Evolutionary conservation across 2,888 invertebrate genomes (phyloP).

Genomic region (Nysson spinosus): DNA sequence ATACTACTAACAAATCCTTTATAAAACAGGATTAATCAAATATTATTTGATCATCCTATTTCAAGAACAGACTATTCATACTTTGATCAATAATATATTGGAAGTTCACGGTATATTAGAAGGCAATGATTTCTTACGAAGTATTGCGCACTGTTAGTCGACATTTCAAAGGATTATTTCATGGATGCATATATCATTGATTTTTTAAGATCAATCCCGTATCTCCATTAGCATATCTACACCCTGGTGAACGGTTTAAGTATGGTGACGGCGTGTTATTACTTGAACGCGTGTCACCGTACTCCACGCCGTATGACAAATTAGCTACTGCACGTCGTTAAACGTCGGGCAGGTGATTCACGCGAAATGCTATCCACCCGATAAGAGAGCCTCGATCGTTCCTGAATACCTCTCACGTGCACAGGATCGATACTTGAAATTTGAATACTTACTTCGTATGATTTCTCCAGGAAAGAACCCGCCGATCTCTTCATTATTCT

Average conservation of each 20-base stretch:
- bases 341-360: slow-evolving; percentile 61
- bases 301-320: slow-evolving; percentile 55
- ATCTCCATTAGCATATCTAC: slow-evolving; percentile 41
- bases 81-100: too few species aligned
- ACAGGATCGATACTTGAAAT: slow-evolving; percentile 42
- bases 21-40: too few species aligned
- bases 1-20: too few species aligned
- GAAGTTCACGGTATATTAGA: too few species aligned
- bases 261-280: slow-evolving; percentile 52
- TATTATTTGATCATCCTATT: too few species aligned
- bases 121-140: too few species aligned
- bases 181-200: slow-evolving; percentile 1
- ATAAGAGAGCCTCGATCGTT: slow-evolving; percentile 50
- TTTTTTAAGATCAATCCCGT: slow-evolving; percentile 37
- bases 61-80: too few species aligned
- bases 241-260: slow-evolving; percentile 34
- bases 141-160: too few species aligned
- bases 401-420: slow-evolving; percentile 34
- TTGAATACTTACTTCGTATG: slow-evolving; percentile 26
- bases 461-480: slow-evolving; percentile 17
- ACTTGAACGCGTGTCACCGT: slow-evolving; percentile 55
- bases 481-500: background rate
- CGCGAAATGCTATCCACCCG: slow-evolving; percentile 58
- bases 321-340: slow-evolving; percentile 58
- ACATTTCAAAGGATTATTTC: background rate